phyloP scores from a whole-genome alignment of 2,113 vertebrate species.

The Morone chrysops region DNA sequence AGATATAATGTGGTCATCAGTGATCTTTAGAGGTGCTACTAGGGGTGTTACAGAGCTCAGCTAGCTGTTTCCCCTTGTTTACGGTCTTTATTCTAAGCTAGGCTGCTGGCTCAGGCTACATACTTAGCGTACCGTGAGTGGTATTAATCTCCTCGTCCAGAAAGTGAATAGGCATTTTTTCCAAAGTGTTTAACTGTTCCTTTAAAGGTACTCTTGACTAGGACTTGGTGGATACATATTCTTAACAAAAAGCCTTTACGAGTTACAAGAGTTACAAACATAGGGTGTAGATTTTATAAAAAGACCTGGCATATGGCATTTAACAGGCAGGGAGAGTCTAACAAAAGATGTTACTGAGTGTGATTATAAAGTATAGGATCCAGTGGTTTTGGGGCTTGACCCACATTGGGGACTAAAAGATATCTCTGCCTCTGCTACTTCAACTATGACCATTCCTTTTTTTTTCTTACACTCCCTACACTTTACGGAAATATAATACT shows the following conservation, averaged over 20 bases:
- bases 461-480: background rate
- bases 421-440: background rate
- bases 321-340: background rate
- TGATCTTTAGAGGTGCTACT: background rate
- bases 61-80: background rate
- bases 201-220: background rate
- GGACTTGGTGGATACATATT: background rate
- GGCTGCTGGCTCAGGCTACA: background rate
- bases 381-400: background rate
- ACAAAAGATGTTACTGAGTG: background rate
- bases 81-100: background rate
- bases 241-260: background rate
- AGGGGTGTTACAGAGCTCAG: background rate
- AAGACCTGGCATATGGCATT: background rate
- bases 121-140: background rate
- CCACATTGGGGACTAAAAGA: background rate
- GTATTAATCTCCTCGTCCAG: background rate
- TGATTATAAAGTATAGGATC: background rate
- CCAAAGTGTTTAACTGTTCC: background rate
- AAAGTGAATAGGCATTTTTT: background rate
- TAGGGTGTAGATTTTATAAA: background rate
- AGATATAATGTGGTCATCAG: background rate
- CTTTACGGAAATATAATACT: background rate
- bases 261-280: background rate
- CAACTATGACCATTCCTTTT: background rate